Evolutionary conservation across 2,797 vertebrate species (phyloP).

Genomic region (Decapterus maruadsi): DNA sequence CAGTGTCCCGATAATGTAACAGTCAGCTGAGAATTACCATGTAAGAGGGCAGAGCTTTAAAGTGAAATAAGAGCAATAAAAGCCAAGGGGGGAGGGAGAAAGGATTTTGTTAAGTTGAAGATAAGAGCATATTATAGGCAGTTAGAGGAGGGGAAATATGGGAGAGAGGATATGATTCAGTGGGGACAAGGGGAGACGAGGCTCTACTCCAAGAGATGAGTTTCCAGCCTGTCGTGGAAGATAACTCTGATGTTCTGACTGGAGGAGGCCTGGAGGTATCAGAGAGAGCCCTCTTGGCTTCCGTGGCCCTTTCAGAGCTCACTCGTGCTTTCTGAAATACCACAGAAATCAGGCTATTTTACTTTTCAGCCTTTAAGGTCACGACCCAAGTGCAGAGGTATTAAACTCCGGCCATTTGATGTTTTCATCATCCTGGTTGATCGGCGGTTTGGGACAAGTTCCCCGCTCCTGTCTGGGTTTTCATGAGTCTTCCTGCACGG

Average conservation of each 20-base stretch:
- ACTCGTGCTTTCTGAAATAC: constrained; percentile 1
- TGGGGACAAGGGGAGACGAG: constrained; percentile 32
- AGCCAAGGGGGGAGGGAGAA: constrained; percentile 30
- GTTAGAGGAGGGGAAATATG: constrained; percentile 43
- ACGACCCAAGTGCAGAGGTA: not conserved
- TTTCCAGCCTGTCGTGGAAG: constrained; percentile 51
- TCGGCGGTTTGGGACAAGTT: constrained; percentile 18
- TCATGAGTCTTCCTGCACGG: not conserved
- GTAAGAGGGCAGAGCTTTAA: constrained; percentile 26
- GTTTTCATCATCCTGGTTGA: constrained; percentile 8
- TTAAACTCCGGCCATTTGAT: not conserved
- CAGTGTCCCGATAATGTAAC: not conserved
- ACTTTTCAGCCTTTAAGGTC: not conserved
- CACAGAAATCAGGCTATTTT: not conserved
- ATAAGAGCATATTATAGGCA: constrained; percentile 61
- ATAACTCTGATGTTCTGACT: constrained; percentile 43
- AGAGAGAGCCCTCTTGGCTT: constrained; percentile 11
- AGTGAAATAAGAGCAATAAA: constrained; percentile 42
- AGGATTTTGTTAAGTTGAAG: constrained; percentile 40
- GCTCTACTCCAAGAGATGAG: constrained; percentile 49
- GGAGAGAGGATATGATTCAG: constrained; percentile 53
- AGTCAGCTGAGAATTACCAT: constrained; percentile 17
- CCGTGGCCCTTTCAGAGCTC: constrained; percentile 4
- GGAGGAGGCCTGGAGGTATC: constrained; percentile 33
- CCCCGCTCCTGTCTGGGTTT: not conserved